Base-by-base conservation (phyloP, 2,797 vertebrate genomes). In the Manis pentadactyla region DNA sequence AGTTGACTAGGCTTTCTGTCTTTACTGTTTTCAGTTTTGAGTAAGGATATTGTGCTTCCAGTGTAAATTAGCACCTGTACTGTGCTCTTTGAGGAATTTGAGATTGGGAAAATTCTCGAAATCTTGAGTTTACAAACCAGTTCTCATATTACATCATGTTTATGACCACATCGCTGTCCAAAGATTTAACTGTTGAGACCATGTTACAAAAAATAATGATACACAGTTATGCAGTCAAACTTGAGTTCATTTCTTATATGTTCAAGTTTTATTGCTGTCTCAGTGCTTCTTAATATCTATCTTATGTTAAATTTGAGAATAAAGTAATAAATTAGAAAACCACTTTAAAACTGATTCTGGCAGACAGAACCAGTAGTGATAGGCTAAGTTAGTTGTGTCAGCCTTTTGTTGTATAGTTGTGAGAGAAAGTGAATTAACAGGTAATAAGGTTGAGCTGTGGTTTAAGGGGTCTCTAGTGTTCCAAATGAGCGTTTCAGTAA, bases 1-100 rank as follows among this genome's bases (percentile, higher is more conserved):
- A 71, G 51, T 75, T 93, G 42, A 69, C 21, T 92, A 31, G 64
- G 81, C 19, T 93, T 95, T 68, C 75, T 93, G 21, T 90, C 96
- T 85, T 96, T 71, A 90, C 46, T 86, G 63, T 83, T 95, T 29
- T 82, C 49, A 55, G 34, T 82, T 96, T 95, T 93, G 83, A 96
- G 85, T 94, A 93, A 94, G 25, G 68, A 55, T 89, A 77, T 78
- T 94, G 42, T 95, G 55, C 42, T 89, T 92, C 31, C 13, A 86
- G 3, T 87, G 68, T 64, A 85, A 82, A 61, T n/a, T n/a, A n/a
- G 92, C 51, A 71, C 34, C 82, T 94, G 5, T 39, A 42, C 27
- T 77, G 27, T 69, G 51, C 49, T 87, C 23, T 31, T 91, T 94
- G 94, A 91, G 34, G 25, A 91, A 57, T 87, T 79, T 81, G 82